Percentiles rank a stretch among this genome's conserved stretches.
Evolutionary conservation across 2,888 invertebrate species (phyloP).

Genomic region (Patella ulyssiponensis): DNA sequence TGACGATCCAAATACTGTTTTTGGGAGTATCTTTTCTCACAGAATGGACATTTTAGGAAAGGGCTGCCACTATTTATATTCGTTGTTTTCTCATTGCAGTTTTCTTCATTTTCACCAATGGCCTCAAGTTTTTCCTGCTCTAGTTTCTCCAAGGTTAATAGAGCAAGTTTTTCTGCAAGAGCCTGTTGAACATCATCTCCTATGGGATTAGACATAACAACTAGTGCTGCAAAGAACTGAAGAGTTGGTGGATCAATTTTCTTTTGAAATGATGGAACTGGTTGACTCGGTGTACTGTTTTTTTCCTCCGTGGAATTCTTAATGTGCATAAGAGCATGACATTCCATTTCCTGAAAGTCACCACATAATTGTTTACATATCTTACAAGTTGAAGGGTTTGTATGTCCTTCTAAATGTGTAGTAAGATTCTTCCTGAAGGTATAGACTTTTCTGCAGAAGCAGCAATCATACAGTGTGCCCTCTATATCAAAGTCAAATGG

Average conservation of each 20-base stretch:
- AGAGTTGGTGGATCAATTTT: not conserved
- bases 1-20: conserved; percentile 3
- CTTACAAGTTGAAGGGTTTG: not conserved
- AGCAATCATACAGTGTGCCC: not conserved
- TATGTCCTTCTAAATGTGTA: not conserved
- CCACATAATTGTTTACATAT: not conserved
- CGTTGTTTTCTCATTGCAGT: not conserved
- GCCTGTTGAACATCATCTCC: conserved; percentile 7
- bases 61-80: not conserved
- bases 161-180: not conserved
- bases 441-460: not conserved
- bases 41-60: not conserved
- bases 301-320: not conserved
- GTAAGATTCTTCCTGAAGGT: not conserved
- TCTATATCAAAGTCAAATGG: not conserved
- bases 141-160: not conserved
- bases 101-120: not conserved
- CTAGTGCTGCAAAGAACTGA: conserved; percentile 2
- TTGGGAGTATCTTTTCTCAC: conserved; percentile 4
- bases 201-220: not conserved
- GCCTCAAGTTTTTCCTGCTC: not conserved
- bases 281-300: not conserved
- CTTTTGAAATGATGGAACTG: not conserved
- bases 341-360: not conserved
- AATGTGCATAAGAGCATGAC: not conserved